phyloP scores from a whole-genome alignment of 2,888 invertebrate genomes.

The Neoascia interrupta region DNA sequence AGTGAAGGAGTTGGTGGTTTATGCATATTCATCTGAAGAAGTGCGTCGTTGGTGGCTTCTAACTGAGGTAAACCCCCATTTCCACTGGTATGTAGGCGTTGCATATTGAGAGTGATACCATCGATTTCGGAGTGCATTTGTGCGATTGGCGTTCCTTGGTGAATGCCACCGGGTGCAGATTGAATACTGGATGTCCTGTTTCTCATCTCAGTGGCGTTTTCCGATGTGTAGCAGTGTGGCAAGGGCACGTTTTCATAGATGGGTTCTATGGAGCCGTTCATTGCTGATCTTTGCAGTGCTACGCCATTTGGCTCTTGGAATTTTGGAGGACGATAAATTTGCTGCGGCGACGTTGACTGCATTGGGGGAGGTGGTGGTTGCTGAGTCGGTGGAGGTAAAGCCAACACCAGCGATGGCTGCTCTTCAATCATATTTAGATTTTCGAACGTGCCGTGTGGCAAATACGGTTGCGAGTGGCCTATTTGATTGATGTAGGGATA shows the following conservation, averaged over 20 bases:
- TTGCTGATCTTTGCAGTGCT: constrained; percentile 77
- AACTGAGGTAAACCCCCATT: constrained; percentile 38
- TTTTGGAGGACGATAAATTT: constrained; percentile 72
- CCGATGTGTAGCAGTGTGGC: constrained; percentile 81
- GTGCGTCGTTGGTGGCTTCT: constrained; percentile 51
- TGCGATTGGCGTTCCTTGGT: constrained; percentile 75
- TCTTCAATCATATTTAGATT: constrained; percentile 83
- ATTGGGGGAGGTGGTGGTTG: constrained; percentile 80
- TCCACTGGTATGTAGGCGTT: constrained; percentile 47
- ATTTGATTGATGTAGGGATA: constrained; percentile 76
- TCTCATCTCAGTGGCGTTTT: constrained; percentile 74
- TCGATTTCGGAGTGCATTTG: constrained; percentile 63
- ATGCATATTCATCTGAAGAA: constrained; percentile 48
- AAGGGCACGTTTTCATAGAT: constrained; percentile 91
- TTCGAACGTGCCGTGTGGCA: constrained; percentile 86
- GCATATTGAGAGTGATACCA: constrained; percentile 58
- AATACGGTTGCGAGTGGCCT: constrained; percentile 78
- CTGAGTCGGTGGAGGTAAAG: constrained; percentile 80
- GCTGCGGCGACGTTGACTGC: constrained; percentile 57
- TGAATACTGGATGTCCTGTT: constrained; percentile 85
- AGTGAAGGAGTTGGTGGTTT: constrained; percentile 73
- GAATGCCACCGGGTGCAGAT: constrained; percentile 84
- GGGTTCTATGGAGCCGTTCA: constrained; percentile 84
- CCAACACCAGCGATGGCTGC: constrained; percentile 77
- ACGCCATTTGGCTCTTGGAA: constrained; percentile 59